Evolutionary conservation across 2,113 vertebrate genomes (phyloP), one percentile per base, ranked within the genome.

Genomic region (Anarrhichthys ocellatus): DNA sequence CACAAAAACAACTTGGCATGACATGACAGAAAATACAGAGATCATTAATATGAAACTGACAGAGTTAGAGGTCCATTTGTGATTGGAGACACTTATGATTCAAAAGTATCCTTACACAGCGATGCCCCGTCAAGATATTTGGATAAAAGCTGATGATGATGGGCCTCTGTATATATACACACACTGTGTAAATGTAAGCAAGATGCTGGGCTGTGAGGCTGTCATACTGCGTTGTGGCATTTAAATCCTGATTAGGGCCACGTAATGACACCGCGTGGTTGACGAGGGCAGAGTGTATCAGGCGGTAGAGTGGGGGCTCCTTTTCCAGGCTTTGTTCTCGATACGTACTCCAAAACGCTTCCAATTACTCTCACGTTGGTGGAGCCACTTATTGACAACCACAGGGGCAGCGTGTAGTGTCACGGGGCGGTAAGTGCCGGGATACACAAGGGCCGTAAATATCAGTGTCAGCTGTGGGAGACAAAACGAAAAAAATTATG

Each of bases 301-400:
- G 67, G 36, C 48, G 9, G 32, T 27, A 56, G 74, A 91, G 86
- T 78, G 85, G 69, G 79, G 85, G 90, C 81, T 88, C 78, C 24
- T 2, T 86, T 91, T 89, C 80, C 89, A 82, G 81, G 78, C 81
- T 84, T 87, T 82, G 78, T 89, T 87, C 65, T 74, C 80, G 85
- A 79, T 88, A 73, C 29, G 6, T 63, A 83, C 89, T 93, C 72
- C 17, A 88, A 89, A 81, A 64, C 24, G 61, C 85, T 87, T 63
- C 42, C 61, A 80, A 89, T 89, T 68, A 87, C 89, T 89, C 86
- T 70, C 63, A 36, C 18, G 18, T 42, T 78, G 89, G 89, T 3
- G 10, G 81, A 88, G 80, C 83, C 86, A 74, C 76, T 80, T 34
- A 71, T 44, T 76, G 86, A 81, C 72, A 44, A 68, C 48, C 69